Base-by-base conservation (phyloP, 2,797 vertebrate genomes). In the Thripadectes ignobilis region DNA sequence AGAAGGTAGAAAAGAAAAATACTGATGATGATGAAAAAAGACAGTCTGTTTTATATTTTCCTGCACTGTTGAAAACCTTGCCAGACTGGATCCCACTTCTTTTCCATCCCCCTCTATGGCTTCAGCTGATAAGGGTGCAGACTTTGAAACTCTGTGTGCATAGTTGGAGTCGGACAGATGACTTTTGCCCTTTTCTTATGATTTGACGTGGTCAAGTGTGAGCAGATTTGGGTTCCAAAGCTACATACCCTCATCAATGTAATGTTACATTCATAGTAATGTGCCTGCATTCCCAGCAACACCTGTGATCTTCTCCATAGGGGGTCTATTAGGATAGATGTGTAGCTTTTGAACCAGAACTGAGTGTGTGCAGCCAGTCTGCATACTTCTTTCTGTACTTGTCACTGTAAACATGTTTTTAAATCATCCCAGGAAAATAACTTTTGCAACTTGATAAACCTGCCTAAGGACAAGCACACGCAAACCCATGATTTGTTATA, bases 141-240 rank as follows among this genome's bases (percentile, higher is more conserved):
- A 14, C 27, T 80, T 52, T 73, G 55, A 63, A 68, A 36, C 12
- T 52, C 17, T 43, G 19, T 52, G 49, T 79, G 23, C 13, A 0
- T 38, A 22, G 43, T 13, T 39, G 36, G 52, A 79, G 45, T 59
- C 48, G 58, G 27, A 32, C 6, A 7, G 34, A 27, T 88, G 30
- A 61, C 27, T 72, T 69, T 20, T 83, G 21, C 73, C 23, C n/a
- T 87, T 69, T 75, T 68, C n/a, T 54, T 54, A 27, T 0, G 0
- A 36, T 87, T 71, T 62, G 55, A 32, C 0, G 0, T 73, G 49
- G 10, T 29, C 0, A 5, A 12, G 3, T 29, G 22, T 0, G 2
- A 73, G 30, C 26, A 36, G 39, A n/a, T 79, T n/a, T 36, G n/a
- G 7, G 14, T 85, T 93, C 22, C 36, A 83, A 36, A 67, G 24